Percentiles rank a stretch among this genome's conserved stretches.
These are phyloP conservation scores for Brenthis hecate DNA, from an alignment of 2,888 invertebrate species.

Conservation along the genomic window DNA sequence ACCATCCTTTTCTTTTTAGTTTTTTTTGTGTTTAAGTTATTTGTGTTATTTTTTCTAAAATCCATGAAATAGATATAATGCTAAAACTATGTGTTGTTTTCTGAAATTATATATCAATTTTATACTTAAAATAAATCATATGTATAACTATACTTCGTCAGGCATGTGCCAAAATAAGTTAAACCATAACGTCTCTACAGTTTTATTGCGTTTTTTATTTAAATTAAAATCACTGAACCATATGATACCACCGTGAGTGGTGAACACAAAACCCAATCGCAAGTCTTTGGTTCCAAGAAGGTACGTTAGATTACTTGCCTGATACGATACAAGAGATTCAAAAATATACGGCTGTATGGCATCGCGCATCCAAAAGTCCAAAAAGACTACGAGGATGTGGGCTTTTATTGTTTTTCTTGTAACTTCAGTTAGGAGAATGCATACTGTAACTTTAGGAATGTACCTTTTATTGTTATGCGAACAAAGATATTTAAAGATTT, in stretches of 20 bases:
- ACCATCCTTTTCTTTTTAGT: not conserved
- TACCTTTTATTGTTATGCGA: not conserved
- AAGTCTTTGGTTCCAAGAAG: constrained; percentile 46
- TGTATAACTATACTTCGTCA: not conserved
- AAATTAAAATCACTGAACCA: constrained; percentile 39
- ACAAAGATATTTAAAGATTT: not conserved
- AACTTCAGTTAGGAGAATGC: constrained; percentile 21
- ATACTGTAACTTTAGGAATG: constrained; percentile 7
- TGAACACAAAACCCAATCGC: constrained; percentile 42
- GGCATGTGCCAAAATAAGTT: constrained; percentile 1
- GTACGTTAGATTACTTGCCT: constrained; percentile 46
- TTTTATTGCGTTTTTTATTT: constrained; percentile 26
- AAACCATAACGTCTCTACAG: constrained; percentile 8
- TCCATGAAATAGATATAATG: too few species aligned
- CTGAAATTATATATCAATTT: too few species aligned
- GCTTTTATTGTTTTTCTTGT: constrained; percentile 27
- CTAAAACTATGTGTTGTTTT: too few species aligned
- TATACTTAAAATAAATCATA: too few species aligned
- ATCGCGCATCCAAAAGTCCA: constrained; percentile 21
- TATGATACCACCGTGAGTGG: constrained; percentile 33
- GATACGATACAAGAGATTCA: constrained; percentile 44
- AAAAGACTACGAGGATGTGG: constrained; percentile 24
- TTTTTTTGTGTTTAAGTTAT: not conserved
- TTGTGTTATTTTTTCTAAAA: too few species aligned
- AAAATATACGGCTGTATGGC: constrained; percentile 30